Conservation (phyloP, 2,797 vertebrate species). For the Aldrovandia affinis region DNA sequence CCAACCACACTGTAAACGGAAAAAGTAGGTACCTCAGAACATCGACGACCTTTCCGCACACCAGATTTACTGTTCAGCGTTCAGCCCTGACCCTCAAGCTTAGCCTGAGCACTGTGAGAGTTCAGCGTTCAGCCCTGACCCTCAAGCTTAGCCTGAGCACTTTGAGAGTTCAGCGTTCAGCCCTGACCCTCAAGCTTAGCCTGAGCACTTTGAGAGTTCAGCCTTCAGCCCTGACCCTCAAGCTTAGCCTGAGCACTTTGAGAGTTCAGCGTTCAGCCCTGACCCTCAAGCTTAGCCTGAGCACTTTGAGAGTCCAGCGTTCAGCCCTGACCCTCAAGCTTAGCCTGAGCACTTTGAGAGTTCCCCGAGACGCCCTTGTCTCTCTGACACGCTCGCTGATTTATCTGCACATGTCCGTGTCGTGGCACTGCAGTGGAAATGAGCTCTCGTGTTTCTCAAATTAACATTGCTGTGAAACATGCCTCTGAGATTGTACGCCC, state of each 20-base stretch:
- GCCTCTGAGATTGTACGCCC: not conserved
- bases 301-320: too few relatives aligned
- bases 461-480: conserved; percentile 7
- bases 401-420: not conserved
- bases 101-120: not conserved
- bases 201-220: too few relatives aligned
- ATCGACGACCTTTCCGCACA: not conserved
- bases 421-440: not conserved
- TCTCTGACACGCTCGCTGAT: not conserved
- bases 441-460: not conserved
- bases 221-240: not conserved
- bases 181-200: not conserved
- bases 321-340: not conserved
- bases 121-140: not conserved
- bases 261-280: not conserved
- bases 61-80: not conserved
- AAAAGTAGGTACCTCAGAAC: conserved; percentile 65
- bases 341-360: too few relatives aligned
- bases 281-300: not conserved
- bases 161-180: too few relatives aligned
- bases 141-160: not conserved
- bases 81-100: not conserved
- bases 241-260: too few relatives aligned
- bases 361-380: not conserved
- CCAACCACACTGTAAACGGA: conserved; percentile 64